Evolutionary conservation across 2,113 vertebrate species (phyloP).

Genomic region (Pycnonotus jocosus): DNA sequence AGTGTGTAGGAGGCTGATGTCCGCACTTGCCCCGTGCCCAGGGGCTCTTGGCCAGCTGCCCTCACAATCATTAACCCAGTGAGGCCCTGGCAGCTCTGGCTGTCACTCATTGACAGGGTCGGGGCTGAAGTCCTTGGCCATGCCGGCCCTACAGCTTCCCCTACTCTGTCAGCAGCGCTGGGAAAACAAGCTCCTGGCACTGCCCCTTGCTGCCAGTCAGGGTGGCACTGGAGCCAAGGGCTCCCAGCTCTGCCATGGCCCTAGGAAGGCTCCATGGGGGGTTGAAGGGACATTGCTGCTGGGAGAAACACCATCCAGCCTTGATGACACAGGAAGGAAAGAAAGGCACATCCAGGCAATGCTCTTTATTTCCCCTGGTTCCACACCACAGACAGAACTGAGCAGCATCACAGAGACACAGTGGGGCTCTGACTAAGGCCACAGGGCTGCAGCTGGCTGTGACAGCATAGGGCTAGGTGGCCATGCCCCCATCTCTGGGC

Average conservation of each 20-base stretch:
- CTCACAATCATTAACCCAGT: slow-evolving; percentile 53
- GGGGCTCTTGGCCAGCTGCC: slow-evolving; percentile 13
- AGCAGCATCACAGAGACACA: slow-evolving; percentile 32
- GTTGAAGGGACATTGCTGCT: background rate
- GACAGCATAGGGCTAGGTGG: background rate
- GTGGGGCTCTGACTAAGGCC: background rate
- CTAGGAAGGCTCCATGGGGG: accelerated
- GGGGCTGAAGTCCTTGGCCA: slow-evolving; percentile 44
- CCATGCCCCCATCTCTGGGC: background rate
- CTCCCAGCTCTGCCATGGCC: background rate
- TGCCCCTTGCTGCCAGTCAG: background rate
- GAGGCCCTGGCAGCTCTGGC: slow-evolving; percentile 24
- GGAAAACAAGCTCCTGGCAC: background rate
- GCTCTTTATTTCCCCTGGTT: slow-evolving; percentile 55
- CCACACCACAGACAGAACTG: slow-evolving; percentile 36
- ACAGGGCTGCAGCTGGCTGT: background rate
- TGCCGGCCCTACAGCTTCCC: background rate
- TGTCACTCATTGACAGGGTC: slow-evolving; percentile 58
- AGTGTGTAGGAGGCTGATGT: background rate
- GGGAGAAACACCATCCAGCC: background rate
- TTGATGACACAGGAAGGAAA: background rate
- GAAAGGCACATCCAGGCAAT: background rate
- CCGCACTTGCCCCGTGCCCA: background rate
- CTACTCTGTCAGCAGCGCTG: background rate
- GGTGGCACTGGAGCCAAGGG: background rate